Percentiles rank a stretch among this genome's conserved stretches.
Evolutionary conservation across 1,140 invertebrate species (phyloP).

Genomic region (Ceratosolen solmsi): DNA sequence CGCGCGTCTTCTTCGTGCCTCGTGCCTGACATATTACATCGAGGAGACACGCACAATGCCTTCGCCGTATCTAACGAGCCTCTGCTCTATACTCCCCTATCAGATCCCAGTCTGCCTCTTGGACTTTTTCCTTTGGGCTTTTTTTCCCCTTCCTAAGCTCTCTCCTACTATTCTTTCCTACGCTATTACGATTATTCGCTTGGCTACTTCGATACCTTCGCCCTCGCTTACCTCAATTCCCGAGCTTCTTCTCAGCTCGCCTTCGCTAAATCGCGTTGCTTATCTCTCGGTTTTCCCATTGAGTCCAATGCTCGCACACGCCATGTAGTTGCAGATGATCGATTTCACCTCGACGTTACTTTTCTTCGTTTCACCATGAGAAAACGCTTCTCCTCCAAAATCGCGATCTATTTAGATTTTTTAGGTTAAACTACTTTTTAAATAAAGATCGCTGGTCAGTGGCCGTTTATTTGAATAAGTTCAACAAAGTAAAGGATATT

Average conservation of each 20-base stretch:
- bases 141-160: not conserved
- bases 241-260: not conserved
- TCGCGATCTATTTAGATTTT: too few relatives aligned
- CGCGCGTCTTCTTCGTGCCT: conserved; percentile 28
- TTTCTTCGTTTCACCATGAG: not conserved
- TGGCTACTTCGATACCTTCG: not conserved
- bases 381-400: too few relatives aligned
- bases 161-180: not conserved
- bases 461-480: too few relatives aligned
- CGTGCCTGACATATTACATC: conserved; percentile 29
- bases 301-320: not conserved
- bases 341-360: not conserved
- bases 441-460: too few relatives aligned
- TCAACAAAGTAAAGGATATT: too few relatives aligned
- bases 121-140: not conserved
- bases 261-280: not conserved
- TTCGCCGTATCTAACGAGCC: conserved; percentile 65
- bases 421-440: too few relatives aligned
- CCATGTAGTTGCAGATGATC: not conserved
- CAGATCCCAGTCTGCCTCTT: conserved; percentile 33
- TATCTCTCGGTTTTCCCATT: not conserved
- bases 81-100: conserved; percentile 44
- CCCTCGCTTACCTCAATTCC: too few relatives aligned
- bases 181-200: too few relatives aligned
- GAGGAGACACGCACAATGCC: conserved; percentile 64